A percentile compares a stretch with the other conserved stretches of the same genome.
Conservation (phyloP, 2,113 vertebrate genomes). For the Callocephalon fimbriatum region DNA sequence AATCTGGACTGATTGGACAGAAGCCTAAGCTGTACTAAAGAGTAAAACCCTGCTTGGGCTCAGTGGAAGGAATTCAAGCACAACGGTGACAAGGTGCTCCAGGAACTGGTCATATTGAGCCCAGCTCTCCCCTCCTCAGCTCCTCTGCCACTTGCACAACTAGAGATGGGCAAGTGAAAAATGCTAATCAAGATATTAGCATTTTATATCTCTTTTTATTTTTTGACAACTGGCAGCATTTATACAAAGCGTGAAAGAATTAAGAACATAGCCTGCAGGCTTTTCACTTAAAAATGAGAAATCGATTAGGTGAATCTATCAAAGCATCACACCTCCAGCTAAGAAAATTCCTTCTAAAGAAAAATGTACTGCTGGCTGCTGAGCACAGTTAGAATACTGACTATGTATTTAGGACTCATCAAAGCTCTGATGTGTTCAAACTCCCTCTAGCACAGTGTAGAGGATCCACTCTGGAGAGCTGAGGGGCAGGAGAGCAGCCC, state of each 20-base stretch:
- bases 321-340: not conserved
- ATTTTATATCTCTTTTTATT: not conserved
- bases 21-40: conserved; percentile 43
- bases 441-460: not conserved
- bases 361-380: not conserved
- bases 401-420: not conserved
- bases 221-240: not conserved
- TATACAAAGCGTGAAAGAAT: not conserved
- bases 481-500: not conserved
- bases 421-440: not conserved
- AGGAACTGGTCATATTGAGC: not conserved
- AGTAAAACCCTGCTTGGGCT: conserved; percentile 2
- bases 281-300: conserved; percentile 26
- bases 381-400: not conserved
- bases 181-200: not conserved
- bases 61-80: not conserved
- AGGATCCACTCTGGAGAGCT: not conserved
- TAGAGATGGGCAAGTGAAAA: not conserved
- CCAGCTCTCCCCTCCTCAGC: not conserved
- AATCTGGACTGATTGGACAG: conserved; percentile 61
- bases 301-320: not conserved
- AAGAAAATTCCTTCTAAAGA: not conserved
- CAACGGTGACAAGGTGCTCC: not conserved
- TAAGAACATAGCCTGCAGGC: not conserved
- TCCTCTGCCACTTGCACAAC: not conserved